Conservation (phyloP, 2,888 invertebrate genomes). For the Nymphalis urticae region DNA sequence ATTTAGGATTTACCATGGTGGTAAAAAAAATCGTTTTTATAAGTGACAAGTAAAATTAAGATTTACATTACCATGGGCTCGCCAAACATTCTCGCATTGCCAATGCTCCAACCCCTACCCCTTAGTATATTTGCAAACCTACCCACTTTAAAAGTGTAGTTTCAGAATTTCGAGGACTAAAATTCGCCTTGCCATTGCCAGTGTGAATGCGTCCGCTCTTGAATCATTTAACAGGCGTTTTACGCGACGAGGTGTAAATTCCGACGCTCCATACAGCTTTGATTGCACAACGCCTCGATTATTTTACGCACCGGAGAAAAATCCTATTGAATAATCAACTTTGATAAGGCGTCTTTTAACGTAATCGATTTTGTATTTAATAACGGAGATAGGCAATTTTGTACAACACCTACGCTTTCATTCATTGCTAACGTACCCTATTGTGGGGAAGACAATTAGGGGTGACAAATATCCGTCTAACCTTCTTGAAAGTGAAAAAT, state of each 20-base stretch:
- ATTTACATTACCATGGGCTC: too few species aligned
- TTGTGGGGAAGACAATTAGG: not conserved
- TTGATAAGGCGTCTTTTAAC: conserved; percentile 26
- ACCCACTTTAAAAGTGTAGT: not conserved
- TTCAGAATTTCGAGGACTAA: not conserved
- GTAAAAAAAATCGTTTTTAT: too few species aligned
- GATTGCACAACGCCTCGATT: conserved; percentile 28
- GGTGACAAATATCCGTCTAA: not conserved
- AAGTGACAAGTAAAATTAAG: too few species aligned
- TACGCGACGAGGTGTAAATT: conserved; percentile 32
- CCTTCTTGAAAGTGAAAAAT: not conserved
- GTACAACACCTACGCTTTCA: conserved; percentile 25
- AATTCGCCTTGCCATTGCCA: conserved; percentile 1
- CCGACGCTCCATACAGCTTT: conserved; percentile 26
- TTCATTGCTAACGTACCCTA: conserved; percentile 5
- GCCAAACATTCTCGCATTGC: too few species aligned
- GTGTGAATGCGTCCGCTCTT: conserved; percentile 17
- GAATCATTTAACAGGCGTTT: conserved; percentile 29
- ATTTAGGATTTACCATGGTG: too few species aligned
- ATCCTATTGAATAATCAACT: conserved; percentile 38
- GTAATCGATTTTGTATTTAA: conserved; percentile 34
- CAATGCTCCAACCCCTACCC: too few species aligned
- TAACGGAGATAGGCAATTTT: conserved; percentile 36
- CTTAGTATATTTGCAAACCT: too few species aligned
- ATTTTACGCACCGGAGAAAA: conserved; percentile 37